Conservation (phyloP, 2,797 vertebrate genomes). For the Sarcophilus harrisii region DNA sequence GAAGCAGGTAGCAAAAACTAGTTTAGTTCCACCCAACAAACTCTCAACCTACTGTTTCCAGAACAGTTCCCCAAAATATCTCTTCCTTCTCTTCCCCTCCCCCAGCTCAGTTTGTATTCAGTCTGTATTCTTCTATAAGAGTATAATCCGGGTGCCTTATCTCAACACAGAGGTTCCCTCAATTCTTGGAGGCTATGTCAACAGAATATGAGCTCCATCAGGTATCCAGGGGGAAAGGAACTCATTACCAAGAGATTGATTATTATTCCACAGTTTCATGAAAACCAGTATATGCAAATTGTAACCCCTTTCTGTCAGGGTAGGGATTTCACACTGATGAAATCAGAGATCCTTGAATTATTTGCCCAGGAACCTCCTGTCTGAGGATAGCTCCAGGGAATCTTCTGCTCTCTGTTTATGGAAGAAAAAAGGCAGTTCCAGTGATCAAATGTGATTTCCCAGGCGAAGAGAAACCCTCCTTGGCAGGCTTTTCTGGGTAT, state of each 20-base stretch:
- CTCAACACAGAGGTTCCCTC: background rate
- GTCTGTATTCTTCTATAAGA: background rate
- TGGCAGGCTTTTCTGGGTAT: background rate
- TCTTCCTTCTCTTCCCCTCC: background rate
- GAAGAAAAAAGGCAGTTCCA: constrained; percentile 40
- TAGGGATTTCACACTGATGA: background rate
- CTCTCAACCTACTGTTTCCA: background rate
- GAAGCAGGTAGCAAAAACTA: background rate
- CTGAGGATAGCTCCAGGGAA: constrained; percentile 47
- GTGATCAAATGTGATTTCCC: constrained; percentile 16
- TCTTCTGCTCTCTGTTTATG: constrained; percentile 27
- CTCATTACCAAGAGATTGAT: background rate
- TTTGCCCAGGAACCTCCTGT: constrained; percentile 5
- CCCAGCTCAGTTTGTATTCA: background rate
- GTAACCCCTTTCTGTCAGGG: background rate
- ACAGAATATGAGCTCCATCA: background rate
- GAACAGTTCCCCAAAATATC: background rate
- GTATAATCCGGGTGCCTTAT: background rate
- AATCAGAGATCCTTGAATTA: background rate
- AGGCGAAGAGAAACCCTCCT: background rate
- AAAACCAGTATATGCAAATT: background rate
- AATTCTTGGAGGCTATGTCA: background rate
- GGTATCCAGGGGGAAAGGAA: background rate
- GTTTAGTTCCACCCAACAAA: background rate
- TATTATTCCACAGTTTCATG: background rate